A percentile compares a stretch with the other conserved stretches of the same genome.
These are phyloP conservation scores for Hartigia nigra DNA, from an alignment of 2,888 invertebrate genomes.

Conservation along the genomic window DNA sequence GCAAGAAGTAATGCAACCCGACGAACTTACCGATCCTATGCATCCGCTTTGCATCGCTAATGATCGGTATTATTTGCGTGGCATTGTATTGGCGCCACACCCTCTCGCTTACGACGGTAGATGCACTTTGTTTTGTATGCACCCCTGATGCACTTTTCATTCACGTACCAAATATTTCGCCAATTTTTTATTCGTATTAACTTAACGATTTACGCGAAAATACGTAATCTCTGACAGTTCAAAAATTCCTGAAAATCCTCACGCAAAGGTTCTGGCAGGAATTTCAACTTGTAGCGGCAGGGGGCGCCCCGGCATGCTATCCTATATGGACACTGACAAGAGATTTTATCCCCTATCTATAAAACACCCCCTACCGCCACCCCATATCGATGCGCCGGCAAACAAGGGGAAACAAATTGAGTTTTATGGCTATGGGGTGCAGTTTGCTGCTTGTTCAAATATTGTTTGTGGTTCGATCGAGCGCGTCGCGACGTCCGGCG, in stretches of 20 bases:
- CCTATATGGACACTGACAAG: not conserved
- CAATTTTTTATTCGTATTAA: too few species aligned
- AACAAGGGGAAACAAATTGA: constrained; percentile 41
- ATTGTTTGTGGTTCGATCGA: not conserved
- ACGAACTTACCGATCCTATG: not conserved
- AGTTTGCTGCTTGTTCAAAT: not conserved
- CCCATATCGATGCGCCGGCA: constrained; percentile 20
- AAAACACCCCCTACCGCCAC: not conserved
- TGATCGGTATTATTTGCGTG: not conserved
- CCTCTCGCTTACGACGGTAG: not conserved
- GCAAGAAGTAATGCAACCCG: constrained; percentile 1
- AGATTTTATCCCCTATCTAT: not conserved
- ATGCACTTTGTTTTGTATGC: not conserved
- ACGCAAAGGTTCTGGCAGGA: not conserved
- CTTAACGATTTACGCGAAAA: not conserved
- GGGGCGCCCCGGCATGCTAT: not conserved
- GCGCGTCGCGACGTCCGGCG: not conserved
- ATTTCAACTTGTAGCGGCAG: not conserved
- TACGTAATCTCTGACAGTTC: too few species aligned
- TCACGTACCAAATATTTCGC: not conserved
- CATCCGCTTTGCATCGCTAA: constrained; percentile 12
- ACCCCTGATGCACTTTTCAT: not conserved
- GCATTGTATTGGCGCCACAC: constrained; percentile 3
- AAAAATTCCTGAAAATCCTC: not conserved
- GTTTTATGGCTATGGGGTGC: constrained; percentile 27